Evolutionary conservation across 2,888 invertebrate genomes (phyloP), one percentile per base, ranked within the genome.

Genomic region (Apotomis turbidana): DNA sequence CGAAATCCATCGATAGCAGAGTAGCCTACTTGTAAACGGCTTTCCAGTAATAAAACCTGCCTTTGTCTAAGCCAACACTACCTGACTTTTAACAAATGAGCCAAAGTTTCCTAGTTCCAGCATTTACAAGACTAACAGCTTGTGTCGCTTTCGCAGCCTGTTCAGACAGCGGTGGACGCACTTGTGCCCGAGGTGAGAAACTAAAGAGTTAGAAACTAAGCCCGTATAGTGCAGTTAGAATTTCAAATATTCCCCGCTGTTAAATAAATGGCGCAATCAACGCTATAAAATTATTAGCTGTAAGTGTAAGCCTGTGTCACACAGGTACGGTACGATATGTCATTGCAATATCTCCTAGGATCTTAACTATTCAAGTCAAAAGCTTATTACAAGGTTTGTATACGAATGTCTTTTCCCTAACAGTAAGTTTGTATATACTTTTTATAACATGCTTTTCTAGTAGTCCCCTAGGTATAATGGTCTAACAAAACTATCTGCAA

Each of bases 191-290:
- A 46, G 62, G 52, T 52, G 49, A 9, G 49, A 49, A 49, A 49
- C 49, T 49, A 12, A n/a, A n/a, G 51, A 63, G n/a, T 38, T 62
- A n/a, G 27, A 60, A 60, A 46, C 15, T 60, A 61, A 15, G 60
- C 12, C 13, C 44, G 1, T n/a, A 8, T 4, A 9, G 36, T 36
- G 36, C 36, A 10, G n/a, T 9, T 38, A n/a, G 62, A 51, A 38
- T 52, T 51, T n/a, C 49, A 51, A 62, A 62, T 62, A 38, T 49
- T 13, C 13, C 51, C 62, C 12, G 62, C 51, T 38, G 51, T 62
- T 49, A 51, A 62, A 51, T 62, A 62, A 62, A 62, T 38, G 51
- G 8, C 51, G n/a, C 51, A 62, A 62, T 51, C 36, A 36, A 38
- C 51, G 36, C n/a, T 15, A 12, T 2, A 49, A n/a, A 38, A n/a